Conservation (phyloP, 1,140 invertebrate species). For the Chrysopa pallens region DNA sequence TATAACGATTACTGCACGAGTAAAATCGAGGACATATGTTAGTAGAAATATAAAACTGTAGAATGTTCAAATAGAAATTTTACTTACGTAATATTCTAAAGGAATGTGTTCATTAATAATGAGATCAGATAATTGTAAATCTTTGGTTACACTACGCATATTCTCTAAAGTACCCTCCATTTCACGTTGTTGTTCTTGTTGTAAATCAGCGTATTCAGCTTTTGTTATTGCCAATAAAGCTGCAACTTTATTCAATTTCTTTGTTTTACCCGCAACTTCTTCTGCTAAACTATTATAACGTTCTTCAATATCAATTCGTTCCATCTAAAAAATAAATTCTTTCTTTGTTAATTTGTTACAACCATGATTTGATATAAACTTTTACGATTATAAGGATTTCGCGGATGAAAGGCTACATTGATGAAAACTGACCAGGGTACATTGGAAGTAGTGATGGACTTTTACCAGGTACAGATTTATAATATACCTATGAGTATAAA, state of each 20-base stretch:
- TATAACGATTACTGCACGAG: background rate
- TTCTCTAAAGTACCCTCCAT: conserved; percentile 91
- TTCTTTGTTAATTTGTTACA: too few species aligned
- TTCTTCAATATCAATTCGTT: conserved; percentile 90
- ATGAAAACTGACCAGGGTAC: too few species aligned
- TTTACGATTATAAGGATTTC: too few species aligned
- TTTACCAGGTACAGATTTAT: too few species aligned
- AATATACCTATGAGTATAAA: background rate
- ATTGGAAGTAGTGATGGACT: too few species aligned
- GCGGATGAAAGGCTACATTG: too few species aligned
- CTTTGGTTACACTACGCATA: conserved; percentile 70
- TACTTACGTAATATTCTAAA: conserved; percentile 49
- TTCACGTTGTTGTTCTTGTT: conserved; percentile 88
- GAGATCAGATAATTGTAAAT: conserved; percentile 79
- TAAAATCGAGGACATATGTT: background rate
- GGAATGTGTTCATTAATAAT: conserved; percentile 83
- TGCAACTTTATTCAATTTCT: conserved; percentile 82
- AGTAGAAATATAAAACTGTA: conserved; percentile 4
- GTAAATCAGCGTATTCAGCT: conserved; percentile 72
- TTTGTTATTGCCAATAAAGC: conserved; percentile 64
- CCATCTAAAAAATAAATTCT: conserved; percentile 42
- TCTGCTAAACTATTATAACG: conserved; percentile 88
- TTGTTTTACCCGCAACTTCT: conserved; percentile 77
- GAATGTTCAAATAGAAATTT: conserved; percentile 1
- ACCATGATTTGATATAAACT: too few species aligned